phyloP scores from a whole-genome alignment of 2,888 invertebrate species.

The Brachynemurus nebulosus region DNA sequence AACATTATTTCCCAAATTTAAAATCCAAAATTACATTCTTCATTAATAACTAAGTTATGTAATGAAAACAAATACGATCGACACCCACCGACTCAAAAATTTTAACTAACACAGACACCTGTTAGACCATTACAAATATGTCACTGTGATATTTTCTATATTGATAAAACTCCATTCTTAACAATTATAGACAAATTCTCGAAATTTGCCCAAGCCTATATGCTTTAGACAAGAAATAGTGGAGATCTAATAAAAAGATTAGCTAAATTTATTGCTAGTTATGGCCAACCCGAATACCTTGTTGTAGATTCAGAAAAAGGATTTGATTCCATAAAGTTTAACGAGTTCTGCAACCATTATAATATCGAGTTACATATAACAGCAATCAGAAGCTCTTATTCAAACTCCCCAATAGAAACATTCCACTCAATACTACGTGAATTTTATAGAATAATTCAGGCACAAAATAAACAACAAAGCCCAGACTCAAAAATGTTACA shows the following conservation, averaged over 20 bases:
- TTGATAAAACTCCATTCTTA: slow-evolving; percentile 10
- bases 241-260: background rate
- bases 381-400: background rate
- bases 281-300: background rate
- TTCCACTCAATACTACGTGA: background rate
- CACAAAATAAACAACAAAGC: background rate
- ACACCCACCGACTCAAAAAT: slow-evolving; percentile 10
- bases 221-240: background rate
- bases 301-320: background rate
- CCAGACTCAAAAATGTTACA: background rate
- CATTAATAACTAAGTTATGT: background rate
- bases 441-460: background rate
- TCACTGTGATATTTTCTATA: slow-evolving; percentile 11
- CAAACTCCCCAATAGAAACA: background rate
- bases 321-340: background rate
- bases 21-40: background rate
- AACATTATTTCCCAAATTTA: background rate
- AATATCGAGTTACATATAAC: background rate
- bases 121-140: slow-evolving; percentile 13
- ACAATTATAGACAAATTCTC: slow-evolving; percentile 13
- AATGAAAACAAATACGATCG: slow-evolving; percentile 9
- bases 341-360: background rate
- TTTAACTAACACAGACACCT: slow-evolving; percentile 12
- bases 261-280: background rate
- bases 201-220: slow-evolving; percentile 1